Percentiles rank a stretch among this genome's conserved stretches.
phyloP scores from a whole-genome alignment of 2,113 vertebrate genomes.

The Haemorhous mexicanus region DNA sequence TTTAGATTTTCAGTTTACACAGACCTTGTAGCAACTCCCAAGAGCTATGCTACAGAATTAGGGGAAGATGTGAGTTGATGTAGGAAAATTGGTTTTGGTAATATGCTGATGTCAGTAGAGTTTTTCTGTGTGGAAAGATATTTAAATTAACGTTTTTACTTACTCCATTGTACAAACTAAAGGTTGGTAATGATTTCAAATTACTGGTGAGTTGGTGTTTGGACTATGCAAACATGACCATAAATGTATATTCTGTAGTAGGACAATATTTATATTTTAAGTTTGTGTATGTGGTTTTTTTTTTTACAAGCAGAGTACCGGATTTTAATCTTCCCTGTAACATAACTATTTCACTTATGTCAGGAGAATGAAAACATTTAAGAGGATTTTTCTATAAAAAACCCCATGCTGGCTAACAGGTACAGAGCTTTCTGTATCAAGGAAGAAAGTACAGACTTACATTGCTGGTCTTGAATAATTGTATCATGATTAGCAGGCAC shows the following conservation, averaged over 20 bases:
- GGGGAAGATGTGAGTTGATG: slow-evolving; percentile 97
- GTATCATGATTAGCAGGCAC: background rate
- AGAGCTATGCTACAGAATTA: slow-evolving; percentile 94
- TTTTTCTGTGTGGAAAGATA: slow-evolving; percentile 77
- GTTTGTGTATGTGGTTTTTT: background rate
- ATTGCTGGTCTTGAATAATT: background rate
- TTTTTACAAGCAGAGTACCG: background rate
- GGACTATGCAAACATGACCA: slow-evolving; percentile 31
- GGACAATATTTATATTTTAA: slow-evolving; percentile 28
- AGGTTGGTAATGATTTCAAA: slow-evolving; percentile 69
- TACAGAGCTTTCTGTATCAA: background rate
- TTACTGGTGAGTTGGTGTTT: slow-evolving; percentile 57
- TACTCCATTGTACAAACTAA: slow-evolving; percentile 69
- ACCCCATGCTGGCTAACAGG: background rate
- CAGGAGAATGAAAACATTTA: background rate
- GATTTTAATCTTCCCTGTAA: background rate
- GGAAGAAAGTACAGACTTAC: background rate
- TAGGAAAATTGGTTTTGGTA: slow-evolving; percentile 98
- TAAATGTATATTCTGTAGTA: slow-evolving; percentile 52
- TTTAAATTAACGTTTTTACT: slow-evolving; percentile 74
- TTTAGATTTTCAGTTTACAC: slow-evolving; percentile 95
- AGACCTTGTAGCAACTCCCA: slow-evolving; percentile 95
- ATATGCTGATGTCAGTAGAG: slow-evolving; percentile 92
- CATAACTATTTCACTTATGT: background rate
- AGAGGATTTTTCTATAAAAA: background rate